Evolutionary conservation across 2,113 vertebrate genomes (phyloP), one percentile per base, ranked within the genome.

Genomic region (Onychostruthus taczanowskii): DNA sequence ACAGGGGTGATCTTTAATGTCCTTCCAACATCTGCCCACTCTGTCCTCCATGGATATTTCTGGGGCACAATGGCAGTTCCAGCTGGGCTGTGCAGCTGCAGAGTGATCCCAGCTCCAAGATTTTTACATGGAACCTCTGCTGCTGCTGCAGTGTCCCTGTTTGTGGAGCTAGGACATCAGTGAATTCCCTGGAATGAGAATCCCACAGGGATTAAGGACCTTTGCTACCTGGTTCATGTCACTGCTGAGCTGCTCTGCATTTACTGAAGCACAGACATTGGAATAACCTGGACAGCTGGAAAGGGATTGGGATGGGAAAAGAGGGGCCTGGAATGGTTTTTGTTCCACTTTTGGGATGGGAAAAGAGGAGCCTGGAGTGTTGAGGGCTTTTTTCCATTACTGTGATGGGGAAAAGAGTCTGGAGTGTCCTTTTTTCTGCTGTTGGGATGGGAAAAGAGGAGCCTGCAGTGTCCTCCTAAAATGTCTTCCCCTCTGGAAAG

Each of bases 11-110:
- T 6, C 21, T 31, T 24, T 6, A 24, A 56, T 16, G 27, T 47
- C 52, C 26, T 68, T 58, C 78, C 63, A 47, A 6, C n/a, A 24
- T 7, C 1, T 18, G 10, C 46, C 11, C 46, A 2, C 10, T 44
- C 28, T 43, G 8, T 31, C 37, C 33, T 27, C 50, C 56, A 22
- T 9, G 20, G 47, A 9, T 33, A 3, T 73, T 84, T 14, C 4
- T 3, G 9, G 24, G 22, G 41, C 64, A 20, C 0, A 2, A 2
- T 18, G 63, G 37, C 75, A 61, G 35, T 1, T 41, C 37, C 27
- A 26, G 66, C 23, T 16, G 13, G 3, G 12, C 75, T 39, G 37
- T 27, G 67, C 33, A 75, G 66, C 70, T 73, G 14, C 72, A 28
- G 41, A 47, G 30, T 10, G 46, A 13, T 12, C 59, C 86, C 44